phyloP scores from a whole-genome alignment of 2,888 invertebrate genomes.

The Eupithecia vulgata region DNA sequence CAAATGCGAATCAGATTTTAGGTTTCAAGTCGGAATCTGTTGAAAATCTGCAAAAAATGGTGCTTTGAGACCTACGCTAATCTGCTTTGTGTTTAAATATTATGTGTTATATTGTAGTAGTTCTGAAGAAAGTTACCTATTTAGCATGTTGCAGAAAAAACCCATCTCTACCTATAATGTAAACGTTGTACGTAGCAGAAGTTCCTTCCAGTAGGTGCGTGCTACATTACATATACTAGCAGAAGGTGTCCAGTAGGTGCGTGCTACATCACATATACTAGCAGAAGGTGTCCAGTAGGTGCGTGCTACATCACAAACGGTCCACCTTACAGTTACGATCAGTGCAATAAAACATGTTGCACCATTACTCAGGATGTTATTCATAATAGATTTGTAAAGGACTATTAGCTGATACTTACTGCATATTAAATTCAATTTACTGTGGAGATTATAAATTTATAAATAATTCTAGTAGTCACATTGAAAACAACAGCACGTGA shows the following conservation, averaged over 20 bases:
- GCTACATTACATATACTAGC: no score
- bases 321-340: not conserved
- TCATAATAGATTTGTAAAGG: not conserved
- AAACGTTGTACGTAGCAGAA: not conserved
- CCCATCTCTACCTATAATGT: not conserved
- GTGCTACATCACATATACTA: no score
- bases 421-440: not conserved
- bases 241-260: no score
- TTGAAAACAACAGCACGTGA: not conserved
- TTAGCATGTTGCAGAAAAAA: not conserved
- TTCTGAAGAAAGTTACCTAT: not conserved
- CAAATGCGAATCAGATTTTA: no score
- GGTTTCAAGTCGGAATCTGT: no score
- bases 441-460: not conserved
- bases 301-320: no score
- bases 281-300: no score
- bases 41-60: not conserved
- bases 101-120: not conserved
- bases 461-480: not conserved
- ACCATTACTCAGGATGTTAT: constrained; percentile 1
- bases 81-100: not conserved
- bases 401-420: not conserved
- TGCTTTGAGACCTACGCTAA: not conserved
- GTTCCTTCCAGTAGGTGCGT: no score
- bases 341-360: not conserved